Evolutionary conservation across 2,888 invertebrate genomes (phyloP), one percentile per base, ranked within the genome.

Genomic region (Antitype chi): DNA sequence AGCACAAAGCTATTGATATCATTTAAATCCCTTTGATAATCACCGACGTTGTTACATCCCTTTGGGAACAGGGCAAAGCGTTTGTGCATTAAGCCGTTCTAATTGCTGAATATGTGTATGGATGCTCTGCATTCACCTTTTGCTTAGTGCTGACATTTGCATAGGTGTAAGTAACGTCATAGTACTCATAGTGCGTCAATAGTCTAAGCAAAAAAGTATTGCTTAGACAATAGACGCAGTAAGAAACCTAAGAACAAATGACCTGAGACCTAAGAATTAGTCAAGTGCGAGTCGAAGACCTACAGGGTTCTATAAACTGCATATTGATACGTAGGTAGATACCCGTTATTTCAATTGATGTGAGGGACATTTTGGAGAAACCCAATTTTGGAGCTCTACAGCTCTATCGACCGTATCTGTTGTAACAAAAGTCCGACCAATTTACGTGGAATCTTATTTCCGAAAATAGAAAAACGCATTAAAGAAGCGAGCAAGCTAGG

Each of bases 1-100:
- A 95, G 95, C 95, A 94, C 92, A 94, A 94, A 94, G 94, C 95
- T 93, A 95, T 95, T 95, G 96, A 95, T 95, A 96, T 94, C 93
- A 94, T 94, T 95, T 93, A 94, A 94, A 95, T 94, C 94, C 94
- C 94, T 96, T 95, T 95, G 94, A 95, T 91, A 85, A 86, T 86
- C 82, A 90, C 94, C 95, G 95, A 88, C 91, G 87, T 91, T 72
- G 87, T 89, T 90, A 85, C 92, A 93, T 92, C 94, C 93, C 92
- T 90, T 89, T 92, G 91, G 74, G 67, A 76, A 63, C 28, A 70
- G 52, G 63, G 71, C 62, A 74, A 78, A 70, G 75, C 55, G 53
- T 38, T 55, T 68, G 67, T 55, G 32, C 32, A 53, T 52, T 15
- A 67, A 52, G 15, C 32, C 3, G 32, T n/a, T 53, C 2, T 68